Conservation (phyloP, 2,888 invertebrate species). For the Pseudoips prasinana region DNA sequence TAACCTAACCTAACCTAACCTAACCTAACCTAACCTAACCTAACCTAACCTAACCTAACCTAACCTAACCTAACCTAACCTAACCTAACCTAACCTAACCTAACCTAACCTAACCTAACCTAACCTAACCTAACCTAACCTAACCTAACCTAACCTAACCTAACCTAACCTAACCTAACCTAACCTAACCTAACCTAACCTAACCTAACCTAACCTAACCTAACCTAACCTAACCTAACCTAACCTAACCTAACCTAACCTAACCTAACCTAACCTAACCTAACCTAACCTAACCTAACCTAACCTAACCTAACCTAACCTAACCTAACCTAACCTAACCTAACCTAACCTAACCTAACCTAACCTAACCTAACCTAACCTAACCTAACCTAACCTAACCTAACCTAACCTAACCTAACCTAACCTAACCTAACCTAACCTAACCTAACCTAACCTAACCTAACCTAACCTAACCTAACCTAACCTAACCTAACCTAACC, state of each 20-base stretch:
- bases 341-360: conserved; percentile 13
- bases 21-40: conserved; percentile 19
- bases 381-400: conserved; percentile 13
- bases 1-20: conserved; percentile 18
- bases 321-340: conserved; percentile 10
- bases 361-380: conserved; percentile 7
- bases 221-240: conserved; percentile 21
- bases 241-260: conserved; percentile 22
- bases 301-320: conserved; percentile 8
- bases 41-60: conserved; percentile 21
- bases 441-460: conserved; percentile 9
- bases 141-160: conserved; percentile 20
- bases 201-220: conserved; percentile 19
- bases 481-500: conserved; percentile 11
- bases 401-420: conserved; percentile 11
- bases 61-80: conserved; percentile 18
- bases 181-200: conserved; percentile 22
- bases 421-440: conserved; percentile 10
- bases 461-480: conserved; percentile 10
- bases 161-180: conserved; percentile 21
- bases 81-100: conserved; percentile 21
- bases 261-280: conserved; percentile 19
- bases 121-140: conserved; percentile 20
- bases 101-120: conserved; percentile 18
- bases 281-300: conserved; percentile 4